Percentiles rank a stretch among this genome's conserved stretches.
Conservation (phyloP, 2,888 invertebrate genomes). For the Trachelus troglodyta region DNA sequence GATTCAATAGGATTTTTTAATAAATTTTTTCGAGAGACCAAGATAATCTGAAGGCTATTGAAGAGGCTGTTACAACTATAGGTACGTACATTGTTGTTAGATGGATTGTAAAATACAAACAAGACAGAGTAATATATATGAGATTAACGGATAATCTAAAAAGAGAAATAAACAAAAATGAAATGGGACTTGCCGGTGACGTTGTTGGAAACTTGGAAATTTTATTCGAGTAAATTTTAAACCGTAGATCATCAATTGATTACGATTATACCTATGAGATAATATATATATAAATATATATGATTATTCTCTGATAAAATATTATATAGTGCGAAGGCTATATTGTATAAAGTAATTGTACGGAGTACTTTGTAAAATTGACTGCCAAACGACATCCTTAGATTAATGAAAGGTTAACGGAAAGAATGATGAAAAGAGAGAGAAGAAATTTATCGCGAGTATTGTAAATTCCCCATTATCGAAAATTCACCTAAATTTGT, state of each 20-base stretch:
- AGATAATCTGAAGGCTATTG: conserved; percentile 25
- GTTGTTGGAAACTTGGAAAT: conserved; percentile 55
- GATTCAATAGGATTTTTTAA: not conserved
- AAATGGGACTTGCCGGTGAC: conserved; percentile 28
- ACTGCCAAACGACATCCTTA: conserved; percentile 34
- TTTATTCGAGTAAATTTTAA: conserved; percentile 40
- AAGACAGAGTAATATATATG: conserved; percentile 51
- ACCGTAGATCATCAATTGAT: not conserved
- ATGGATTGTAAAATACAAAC: conserved; percentile 46
- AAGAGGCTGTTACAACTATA: conserved; percentile 50
- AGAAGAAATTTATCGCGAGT: not conserved
- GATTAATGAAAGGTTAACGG: not conserved
- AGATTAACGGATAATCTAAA: conserved; percentile 38
- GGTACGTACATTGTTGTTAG: conserved; percentile 48
- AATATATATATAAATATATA: not conserved
- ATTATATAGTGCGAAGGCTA: conserved; percentile 16
- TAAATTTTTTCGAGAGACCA: conserved; percentile 5
- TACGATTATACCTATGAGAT: conserved; percentile 5
- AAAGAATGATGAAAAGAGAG: not conserved
- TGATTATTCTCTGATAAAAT: conserved; percentile 14
- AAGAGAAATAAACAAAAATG: conserved; percentile 18
- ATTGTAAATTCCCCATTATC: too few relatives aligned
- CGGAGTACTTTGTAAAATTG: conserved; percentile 30
- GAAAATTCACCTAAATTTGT: too few relatives aligned
- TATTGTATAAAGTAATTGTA: conserved; percentile 40